Percentiles rank a stretch among this genome's conserved stretches.
phyloP scores from a whole-genome alignment of 2,113 vertebrate genomes.

The Crypturellus undulatus region DNA sequence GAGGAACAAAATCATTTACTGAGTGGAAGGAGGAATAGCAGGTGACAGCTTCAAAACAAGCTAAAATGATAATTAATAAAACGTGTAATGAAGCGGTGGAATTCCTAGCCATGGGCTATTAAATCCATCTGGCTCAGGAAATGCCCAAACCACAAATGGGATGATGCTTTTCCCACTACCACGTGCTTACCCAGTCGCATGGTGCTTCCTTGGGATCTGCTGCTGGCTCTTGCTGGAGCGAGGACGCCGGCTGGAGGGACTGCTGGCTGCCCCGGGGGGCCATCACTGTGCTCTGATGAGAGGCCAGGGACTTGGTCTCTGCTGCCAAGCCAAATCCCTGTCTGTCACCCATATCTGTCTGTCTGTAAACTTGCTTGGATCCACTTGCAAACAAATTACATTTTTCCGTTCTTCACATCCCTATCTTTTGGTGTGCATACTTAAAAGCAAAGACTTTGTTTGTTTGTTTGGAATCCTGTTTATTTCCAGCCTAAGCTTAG shows the following conservation, averaged over 20 bases:
- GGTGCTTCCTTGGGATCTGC: not conserved
- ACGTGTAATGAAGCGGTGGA: not conserved
- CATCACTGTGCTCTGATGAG: not conserved
- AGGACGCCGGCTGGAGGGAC: not conserved
- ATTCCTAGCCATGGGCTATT: not conserved
- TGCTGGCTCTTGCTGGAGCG: not conserved
- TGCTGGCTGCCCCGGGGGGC: not conserved
- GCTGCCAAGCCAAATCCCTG: not conserved
- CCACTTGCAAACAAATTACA: not conserved
- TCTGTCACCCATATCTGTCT: not conserved
- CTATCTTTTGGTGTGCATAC: not conserved
- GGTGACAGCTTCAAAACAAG: not conserved
- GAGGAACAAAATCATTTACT: not conserved
- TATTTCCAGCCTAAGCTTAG: not conserved
- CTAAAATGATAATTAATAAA: not conserved
- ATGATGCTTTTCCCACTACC: not conserved
- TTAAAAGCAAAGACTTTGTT: not conserved
- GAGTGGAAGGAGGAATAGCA: not conserved
- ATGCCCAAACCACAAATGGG: not conserved
- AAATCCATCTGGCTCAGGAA: not conserved
- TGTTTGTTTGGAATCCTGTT: not conserved
- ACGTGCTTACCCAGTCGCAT: rapidly evolving
- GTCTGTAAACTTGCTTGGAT: not conserved
- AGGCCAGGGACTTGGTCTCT: not conserved
- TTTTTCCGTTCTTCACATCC: not conserved